Percentiles rank a stretch among this genome's conserved stretches.
phyloP scores from a whole-genome alignment of 2,888 invertebrate species.

The Acrobasis repandana region DNA sequence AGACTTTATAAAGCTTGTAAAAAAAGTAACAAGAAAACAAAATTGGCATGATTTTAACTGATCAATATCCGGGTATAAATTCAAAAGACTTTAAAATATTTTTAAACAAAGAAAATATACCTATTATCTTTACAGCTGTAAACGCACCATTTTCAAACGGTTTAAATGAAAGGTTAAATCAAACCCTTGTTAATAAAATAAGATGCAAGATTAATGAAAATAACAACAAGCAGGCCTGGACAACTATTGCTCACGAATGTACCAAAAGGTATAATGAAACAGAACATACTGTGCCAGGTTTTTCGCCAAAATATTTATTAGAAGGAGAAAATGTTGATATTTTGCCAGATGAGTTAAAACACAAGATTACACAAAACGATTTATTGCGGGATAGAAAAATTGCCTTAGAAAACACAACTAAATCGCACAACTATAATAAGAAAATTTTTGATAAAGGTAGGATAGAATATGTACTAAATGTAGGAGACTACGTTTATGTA shows the following conservation, averaged over 20 bases:
- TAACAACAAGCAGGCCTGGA: not conserved
- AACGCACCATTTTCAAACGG: too few species aligned
- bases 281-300: conserved; percentile 23
- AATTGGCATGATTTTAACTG: conserved; percentile 26
- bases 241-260: too few species aligned
- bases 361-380: conserved; percentile 24
- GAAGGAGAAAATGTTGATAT: conserved; percentile 33
- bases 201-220: too few species aligned
- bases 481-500: too few species aligned
- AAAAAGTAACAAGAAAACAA: too few species aligned
- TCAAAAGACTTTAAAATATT: conserved; percentile 16
- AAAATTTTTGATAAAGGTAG: too few species aligned
- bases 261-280: conserved; percentile 20
- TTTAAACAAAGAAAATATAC: too few species aligned
- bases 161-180: too few species aligned
- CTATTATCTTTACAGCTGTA: too few species aligned
- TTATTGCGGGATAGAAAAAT: conserved; percentile 31
- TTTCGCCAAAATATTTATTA: conserved; percentile 39
- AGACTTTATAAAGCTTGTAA: conserved; percentile 27
- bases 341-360: conserved; percentile 30
- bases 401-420: conserved; percentile 34
- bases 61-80: conserved; percentile 28
- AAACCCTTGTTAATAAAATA: too few species aligned
- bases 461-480: too few species aligned
- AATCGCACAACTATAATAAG: conserved; percentile 35